These are phyloP conservation scores for Hippocampus zosterae DNA, from an alignment of 2,113 vertebrate species.

Conservation along the genomic window DNA sequence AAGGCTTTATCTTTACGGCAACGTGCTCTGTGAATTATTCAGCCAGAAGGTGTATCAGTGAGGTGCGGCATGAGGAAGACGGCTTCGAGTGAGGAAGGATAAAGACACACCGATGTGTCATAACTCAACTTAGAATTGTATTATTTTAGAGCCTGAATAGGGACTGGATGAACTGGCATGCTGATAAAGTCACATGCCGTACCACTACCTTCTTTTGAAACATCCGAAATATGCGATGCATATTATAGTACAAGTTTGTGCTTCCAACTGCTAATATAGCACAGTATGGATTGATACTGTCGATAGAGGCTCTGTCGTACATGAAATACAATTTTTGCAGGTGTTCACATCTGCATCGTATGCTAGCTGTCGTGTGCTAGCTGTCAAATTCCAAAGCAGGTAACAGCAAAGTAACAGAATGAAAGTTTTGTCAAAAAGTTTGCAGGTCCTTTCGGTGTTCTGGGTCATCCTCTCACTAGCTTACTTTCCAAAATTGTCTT, in stretches of 20 bases:
- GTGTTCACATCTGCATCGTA: background rate
- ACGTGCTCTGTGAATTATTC: conserved; percentile 68
- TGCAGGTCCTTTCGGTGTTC: too few relatives aligned
- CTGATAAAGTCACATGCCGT: background rate
- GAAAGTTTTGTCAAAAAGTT: background rate
- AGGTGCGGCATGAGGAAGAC: conserved; percentile 1
- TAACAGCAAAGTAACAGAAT: background rate
- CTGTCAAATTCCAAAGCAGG: background rate
- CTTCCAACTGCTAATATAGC: too few relatives aligned
- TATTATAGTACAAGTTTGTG: too few relatives aligned
- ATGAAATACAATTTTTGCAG: background rate
- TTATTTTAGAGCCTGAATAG: background rate
- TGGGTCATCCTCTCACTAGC: too few relatives aligned
- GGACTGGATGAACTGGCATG: background rate
- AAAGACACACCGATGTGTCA: background rate
- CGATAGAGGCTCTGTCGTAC: too few relatives aligned
- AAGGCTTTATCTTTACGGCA: conserved; percentile 55
- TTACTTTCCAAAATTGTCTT: background rate
- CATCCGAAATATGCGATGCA: too few relatives aligned
- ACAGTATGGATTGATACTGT: too few relatives aligned
- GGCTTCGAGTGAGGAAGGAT: conserved; percentile 10
- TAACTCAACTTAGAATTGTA: background rate
- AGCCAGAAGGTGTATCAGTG: conserved; percentile 30
- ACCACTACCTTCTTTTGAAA: background rate
- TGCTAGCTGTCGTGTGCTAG: background rate